These are phyloP conservation scores for Hippopotamyrus pictus DNA, from an alignment of 2,797 vertebrate genomes.

Conservation along the genomic window DNA sequence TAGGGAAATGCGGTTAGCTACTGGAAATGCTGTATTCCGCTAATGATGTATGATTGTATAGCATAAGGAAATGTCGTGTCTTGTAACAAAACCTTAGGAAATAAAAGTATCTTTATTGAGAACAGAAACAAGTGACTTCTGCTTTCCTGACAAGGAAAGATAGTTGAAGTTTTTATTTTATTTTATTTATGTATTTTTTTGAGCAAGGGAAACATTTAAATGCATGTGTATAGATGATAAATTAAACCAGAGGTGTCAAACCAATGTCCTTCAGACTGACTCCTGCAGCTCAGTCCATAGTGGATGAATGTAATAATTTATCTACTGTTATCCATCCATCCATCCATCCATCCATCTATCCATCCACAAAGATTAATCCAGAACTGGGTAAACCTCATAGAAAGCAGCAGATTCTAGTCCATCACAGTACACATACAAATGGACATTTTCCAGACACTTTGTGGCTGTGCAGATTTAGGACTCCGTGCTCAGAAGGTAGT, in stretches of 20 bases:
- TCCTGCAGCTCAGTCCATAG: not conserved
- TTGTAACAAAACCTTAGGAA: not conserved
- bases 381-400: not conserved
- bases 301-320: not conserved
- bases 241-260: not conserved
- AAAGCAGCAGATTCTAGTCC: not conserved
- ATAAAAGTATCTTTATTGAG: not conserved
- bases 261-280: not conserved
- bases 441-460: not conserved
- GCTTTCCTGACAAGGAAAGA: not conserved
- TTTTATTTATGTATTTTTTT: not conserved
- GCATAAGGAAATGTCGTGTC: not conserved
- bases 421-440: not conserved
- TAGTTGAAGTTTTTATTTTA: not conserved
- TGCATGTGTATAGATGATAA: not conserved
- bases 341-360: too few species aligned
- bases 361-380: not conserved
- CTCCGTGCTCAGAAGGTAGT: not conserved
- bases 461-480: not conserved
- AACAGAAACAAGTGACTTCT: constrained; percentile 3
- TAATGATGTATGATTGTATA: not conserved
- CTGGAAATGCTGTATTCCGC: not conserved
- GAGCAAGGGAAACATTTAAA: not conserved
- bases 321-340: not conserved
- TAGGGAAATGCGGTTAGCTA: not conserved